Evolutionary conservation across 2,113 vertebrate genomes (phyloP).

Genomic region (Eonycteris spelaea): DNA sequence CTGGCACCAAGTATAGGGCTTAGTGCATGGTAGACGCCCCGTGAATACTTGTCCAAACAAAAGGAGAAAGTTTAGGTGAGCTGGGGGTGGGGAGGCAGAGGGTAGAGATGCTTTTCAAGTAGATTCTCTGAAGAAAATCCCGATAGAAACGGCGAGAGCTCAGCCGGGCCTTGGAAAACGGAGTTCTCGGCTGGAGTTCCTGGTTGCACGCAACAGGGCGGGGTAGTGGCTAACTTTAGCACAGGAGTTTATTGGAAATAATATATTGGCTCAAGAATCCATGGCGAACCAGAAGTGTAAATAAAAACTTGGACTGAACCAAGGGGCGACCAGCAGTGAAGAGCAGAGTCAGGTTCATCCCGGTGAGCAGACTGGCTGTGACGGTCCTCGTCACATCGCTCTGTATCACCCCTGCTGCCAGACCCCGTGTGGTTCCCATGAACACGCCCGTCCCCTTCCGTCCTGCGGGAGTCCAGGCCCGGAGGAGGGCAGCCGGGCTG

Average conservation of each 20-base stretch:
- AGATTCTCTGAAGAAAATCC: background rate
- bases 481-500: background rate
- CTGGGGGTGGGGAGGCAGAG: too few relatives aligned
- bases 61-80: background rate
- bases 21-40: background rate
- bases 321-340: background rate
- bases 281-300: background rate
- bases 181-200: background rate
- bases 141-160: too few relatives aligned
- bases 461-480: background rate
- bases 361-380: background rate
- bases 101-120: background rate
- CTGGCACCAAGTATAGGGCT: background rate
- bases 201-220: background rate
- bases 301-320: background rate
- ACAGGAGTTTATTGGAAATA: background rate
- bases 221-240: background rate
- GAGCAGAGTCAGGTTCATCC: too few relatives aligned
- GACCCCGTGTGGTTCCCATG: rapidly evolving
- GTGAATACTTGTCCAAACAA: background rate
- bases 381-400: too few relatives aligned
- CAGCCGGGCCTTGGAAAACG: background rate
- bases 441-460: background rate
- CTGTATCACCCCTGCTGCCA: background rate
- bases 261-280: background rate